These are phyloP conservation scores for Helarctos malayanus DNA, from an alignment of 2,797 vertebrate genomes.

Conservation along the genomic window DNA sequence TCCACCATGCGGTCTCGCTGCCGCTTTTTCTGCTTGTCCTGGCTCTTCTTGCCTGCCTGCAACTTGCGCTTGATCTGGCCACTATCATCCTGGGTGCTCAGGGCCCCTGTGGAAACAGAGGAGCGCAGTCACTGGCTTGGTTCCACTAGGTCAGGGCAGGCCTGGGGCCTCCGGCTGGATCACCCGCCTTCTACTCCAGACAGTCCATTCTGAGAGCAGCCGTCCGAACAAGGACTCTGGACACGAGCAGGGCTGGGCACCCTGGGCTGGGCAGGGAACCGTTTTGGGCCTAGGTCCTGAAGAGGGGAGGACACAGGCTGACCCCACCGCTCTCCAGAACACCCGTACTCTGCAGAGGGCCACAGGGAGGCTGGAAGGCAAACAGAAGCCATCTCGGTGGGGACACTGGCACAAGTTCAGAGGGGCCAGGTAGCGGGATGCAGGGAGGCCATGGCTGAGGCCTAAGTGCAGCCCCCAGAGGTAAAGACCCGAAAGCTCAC, in stretches of 20 bases:
- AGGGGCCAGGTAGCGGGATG: constrained; percentile 28
- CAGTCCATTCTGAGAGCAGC: constrained; percentile 67
- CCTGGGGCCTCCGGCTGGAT: constrained; percentile 30
- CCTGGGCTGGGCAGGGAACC: constrained; percentile 43
- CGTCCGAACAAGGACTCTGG: constrained; percentile 55
- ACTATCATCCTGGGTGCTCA: constrained; percentile 90
- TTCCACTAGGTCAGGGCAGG: background rate
- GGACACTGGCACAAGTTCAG: background rate
- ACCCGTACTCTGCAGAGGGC: constrained; percentile 41
- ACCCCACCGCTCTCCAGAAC: constrained; percentile 61
- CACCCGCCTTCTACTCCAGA: constrained; percentile 45
- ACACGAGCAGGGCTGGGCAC: constrained; percentile 2
- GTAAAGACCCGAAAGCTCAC: constrained; percentile 41
- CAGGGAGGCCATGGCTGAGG: constrained; percentile 27
- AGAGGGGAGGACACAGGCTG: background rate
- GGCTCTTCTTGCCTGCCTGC: constrained; percentile 90
- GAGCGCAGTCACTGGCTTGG: background rate
- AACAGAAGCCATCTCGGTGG: constrained; percentile 56
- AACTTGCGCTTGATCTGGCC: constrained; percentile 89
- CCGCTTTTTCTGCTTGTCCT: constrained; percentile 94
- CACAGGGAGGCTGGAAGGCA: constrained; percentile 63
- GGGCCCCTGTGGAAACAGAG: constrained; percentile 82
- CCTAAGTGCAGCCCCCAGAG: background rate
- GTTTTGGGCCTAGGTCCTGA: constrained; percentile 34
- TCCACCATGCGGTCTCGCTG: constrained; percentile 94